These are phyloP conservation scores for Luscinia luscinia DNA, from an alignment of 2,797 vertebrate species.

Conservation along the genomic window DNA sequence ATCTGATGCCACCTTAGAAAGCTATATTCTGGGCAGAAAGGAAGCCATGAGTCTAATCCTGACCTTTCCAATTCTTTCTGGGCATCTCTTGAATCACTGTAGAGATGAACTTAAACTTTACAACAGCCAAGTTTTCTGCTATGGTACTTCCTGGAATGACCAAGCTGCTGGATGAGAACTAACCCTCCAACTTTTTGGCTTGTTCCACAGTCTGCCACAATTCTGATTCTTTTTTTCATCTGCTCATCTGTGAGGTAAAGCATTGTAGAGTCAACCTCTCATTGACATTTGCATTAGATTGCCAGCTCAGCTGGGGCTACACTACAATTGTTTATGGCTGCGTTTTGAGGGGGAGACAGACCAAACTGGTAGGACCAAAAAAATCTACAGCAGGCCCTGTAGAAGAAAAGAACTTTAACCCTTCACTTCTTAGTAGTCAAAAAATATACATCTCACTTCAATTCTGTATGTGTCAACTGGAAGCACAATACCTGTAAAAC, in stretches of 20 bases:
- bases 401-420: slow-evolving; percentile 6
- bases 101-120: neutral
- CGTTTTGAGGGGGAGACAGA: neutral
- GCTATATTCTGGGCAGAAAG: neutral
- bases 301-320: neutral
- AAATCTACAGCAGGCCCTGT: neutral
- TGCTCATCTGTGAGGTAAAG: neutral
- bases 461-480: slow-evolving; percentile 8
- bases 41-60: neutral
- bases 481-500: slow-evolving; percentile 17
- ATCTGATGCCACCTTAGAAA: neutral
- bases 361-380: neutral
- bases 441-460: slow-evolving; percentile 7
- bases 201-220: neutral
- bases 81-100: neutral
- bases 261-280: neutral
- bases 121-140: neutral
- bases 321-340: neutral
- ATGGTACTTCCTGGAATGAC: neutral
- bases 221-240: neutral
- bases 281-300: neutral
- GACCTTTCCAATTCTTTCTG: neutral
- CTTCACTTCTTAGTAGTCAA: neutral
- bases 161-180: neutral
- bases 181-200: neutral